Evolutionary conservation across 1,140 invertebrate genomes (phyloP), one percentile per base, ranked within the genome.

Genomic region (Drosophila malerkotliana): DNA sequence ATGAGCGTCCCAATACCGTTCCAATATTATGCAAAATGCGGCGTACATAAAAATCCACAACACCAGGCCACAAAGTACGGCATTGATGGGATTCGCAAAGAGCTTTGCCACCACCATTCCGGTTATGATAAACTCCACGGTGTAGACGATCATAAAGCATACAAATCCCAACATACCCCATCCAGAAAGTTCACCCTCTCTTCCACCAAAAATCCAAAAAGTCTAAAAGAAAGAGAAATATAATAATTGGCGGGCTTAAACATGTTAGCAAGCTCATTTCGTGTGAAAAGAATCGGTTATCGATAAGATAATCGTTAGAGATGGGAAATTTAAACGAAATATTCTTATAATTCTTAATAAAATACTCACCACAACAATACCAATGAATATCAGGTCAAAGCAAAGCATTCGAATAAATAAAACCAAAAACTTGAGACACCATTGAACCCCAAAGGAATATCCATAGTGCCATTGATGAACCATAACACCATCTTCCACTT

Each of bases 391-490:
- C 0, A 53, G 5, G 0, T 77, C 10, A 4, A 89, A 4, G 2
- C 48, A 0, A 0, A 69, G 3, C 14, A 91, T 52, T 14, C 78
- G 82, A 5, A 90, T 5, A 2, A 77, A 63, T 6, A 90, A 14
- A 3, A 84, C 72, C 6, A 76, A 3, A 53, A 81, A 76, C 41
- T 79, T 56, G 6, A 64, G 56, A 1, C 32, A 5, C 71, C 81
- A 88, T 51, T 91, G 87, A 0, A 8, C 37, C 1, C 18, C 30
- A 44, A 82, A 84, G 2, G 49, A 39, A 48, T 66, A 84, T 0
- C 90, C 90, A 37, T 91, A 90, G 15, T 84, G 72, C 90, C 84
- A 91, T 47, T 91, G 82, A 74, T 91, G 90, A 3, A 66, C 78
- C 68, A 77, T 62, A 5, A 85, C 78, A 32, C 81, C 77, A 37